Conservation (phyloP, 1,140 invertebrate species). For the Camponotus pennsylvanicus region DNA sequence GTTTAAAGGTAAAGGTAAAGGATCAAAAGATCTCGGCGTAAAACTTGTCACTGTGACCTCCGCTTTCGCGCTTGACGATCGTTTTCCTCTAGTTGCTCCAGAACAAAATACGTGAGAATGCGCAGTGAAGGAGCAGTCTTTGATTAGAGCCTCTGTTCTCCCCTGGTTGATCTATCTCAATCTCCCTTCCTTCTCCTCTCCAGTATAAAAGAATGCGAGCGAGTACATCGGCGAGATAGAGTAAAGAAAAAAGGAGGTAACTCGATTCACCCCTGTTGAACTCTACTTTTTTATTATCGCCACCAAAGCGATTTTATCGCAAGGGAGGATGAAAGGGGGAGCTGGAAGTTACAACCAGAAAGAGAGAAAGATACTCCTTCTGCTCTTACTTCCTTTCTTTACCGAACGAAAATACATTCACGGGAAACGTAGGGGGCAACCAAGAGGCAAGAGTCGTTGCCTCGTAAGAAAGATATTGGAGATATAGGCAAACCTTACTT, state of each 20-base stretch:
- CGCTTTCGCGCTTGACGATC: slow-evolving; percentile 40
- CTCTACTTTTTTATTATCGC: slow-evolving; percentile 82
- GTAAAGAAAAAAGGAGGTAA: slow-evolving; percentile 70
- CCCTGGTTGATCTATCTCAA: slow-evolving; percentile 41
- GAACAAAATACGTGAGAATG: background rate
- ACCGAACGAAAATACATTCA: slow-evolving; percentile 46
- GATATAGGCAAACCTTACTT: slow-evolving; percentile 21
- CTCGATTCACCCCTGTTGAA: slow-evolving; percentile 81
- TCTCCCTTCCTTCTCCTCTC: background rate
- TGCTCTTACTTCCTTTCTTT: slow-evolving; percentile 50
- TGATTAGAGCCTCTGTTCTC: slow-evolving; percentile 34
- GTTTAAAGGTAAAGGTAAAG: slow-evolving; percentile 16
- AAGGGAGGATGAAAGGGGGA: background rate
- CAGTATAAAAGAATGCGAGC: slow-evolving; percentile 45
- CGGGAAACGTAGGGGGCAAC: background rate
- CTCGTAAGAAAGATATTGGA: slow-evolving; percentile 26
- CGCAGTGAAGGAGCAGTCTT: background rate
- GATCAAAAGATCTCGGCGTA: slow-evolving; percentile 9
- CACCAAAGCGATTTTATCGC: slow-evolving; percentile 83
- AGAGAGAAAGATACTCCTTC: slow-evolving; percentile 10
- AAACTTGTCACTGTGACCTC: slow-evolving; percentile 38
- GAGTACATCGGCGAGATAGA: slow-evolving; percentile 25
- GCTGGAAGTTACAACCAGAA: background rate
- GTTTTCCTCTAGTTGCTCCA: slow-evolving; percentile 19
- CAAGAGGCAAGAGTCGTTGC: slow-evolving; percentile 38